Base-by-base conservation (phyloP, 2,888 invertebrate species). In the Apamea crenata region DNA sequence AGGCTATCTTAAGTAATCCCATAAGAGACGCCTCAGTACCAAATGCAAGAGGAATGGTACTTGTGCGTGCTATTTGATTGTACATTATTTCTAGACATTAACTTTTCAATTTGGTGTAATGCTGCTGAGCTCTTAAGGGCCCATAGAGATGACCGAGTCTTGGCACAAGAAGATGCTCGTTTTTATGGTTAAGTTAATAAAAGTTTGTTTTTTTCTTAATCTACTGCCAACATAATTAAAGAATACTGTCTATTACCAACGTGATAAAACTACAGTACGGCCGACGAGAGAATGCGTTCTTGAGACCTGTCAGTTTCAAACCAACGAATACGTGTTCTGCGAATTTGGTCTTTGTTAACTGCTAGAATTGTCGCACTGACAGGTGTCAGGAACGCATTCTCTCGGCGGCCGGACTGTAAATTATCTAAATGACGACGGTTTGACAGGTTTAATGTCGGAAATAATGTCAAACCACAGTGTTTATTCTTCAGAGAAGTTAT, bases 51-150 rank as follows among this genome's bases (percentile, higher is more conserved):
- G 29, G 72, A 74, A 81, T 81, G 72, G 63, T 56, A 2, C 25
- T 61, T 70, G 59, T 80, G 78, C 81, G 81, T 85, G 77, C 65
- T 71, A 81, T 75, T 77, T 82, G 71, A 84, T 83, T 47, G 68
- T 74, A 50, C 76, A 40, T 85, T 81, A 81, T 78, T 81, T 76
- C 87, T 76, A 85, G 74, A 47, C 87, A 66, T 87, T 85, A 87
- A 79, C 82, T 85, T 86, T 85, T 89, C 67, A 87, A 85, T 80
- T 79, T 47, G 69, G 66, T 77, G 63, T 66, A 77, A 70, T 76
- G 63, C 21, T 72, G 4, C 63, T 56, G 44, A 56, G 67, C 63
- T 85, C 53, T n/a, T 50, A 32, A 21, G 18, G 63, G 66, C 29
- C 29, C 53, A 29, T 59, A 40, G 50, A 65, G 47, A 81, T 74